Percentiles rank a stretch among this genome's conserved stretches.
Evolutionary conservation across 2,888 invertebrate genomes (phyloP).

Genomic region (Entomobrya multifasciata): DNA sequence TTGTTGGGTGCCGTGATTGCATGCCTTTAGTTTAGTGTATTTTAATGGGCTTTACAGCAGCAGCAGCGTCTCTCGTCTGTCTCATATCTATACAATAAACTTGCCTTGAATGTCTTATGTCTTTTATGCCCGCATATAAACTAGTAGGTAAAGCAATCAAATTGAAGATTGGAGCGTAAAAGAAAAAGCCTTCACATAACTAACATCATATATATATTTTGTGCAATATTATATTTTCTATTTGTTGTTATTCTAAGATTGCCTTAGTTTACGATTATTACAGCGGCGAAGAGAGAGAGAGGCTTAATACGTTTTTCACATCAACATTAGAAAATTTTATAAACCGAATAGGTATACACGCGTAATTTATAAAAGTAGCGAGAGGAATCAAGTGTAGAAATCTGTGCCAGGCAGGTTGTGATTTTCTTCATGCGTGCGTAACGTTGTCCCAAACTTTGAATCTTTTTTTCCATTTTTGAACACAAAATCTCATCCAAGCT

Average conservation of each 20-base stretch:
- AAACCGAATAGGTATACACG: background rate
- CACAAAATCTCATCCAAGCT: too few species aligned
- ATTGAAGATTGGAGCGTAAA: slow-evolving; percentile 35
- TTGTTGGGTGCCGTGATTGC: slow-evolving; percentile 48
- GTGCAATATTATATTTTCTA: slow-evolving; percentile 1
- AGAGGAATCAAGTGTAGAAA: too few species aligned
- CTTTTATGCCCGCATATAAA: slow-evolving; percentile 56
- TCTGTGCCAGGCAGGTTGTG: too few species aligned
- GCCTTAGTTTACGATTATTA: slow-evolving; percentile 42
- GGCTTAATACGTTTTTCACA: background rate
- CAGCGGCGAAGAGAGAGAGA: background rate
- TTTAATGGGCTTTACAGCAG: slow-evolving; percentile 20
- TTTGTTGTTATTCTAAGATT: slow-evolving; percentile 25
- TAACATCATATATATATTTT: background rate
- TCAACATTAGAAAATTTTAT: background rate
- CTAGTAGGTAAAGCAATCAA: slow-evolving; percentile 38
- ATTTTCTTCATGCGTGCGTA: background rate
- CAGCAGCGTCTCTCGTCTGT: slow-evolving; percentile 22
- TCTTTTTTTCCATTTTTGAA: too few species aligned
- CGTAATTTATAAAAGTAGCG: too few species aligned
- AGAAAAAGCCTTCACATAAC: slow-evolving; percentile 52
- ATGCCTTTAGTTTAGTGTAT: background rate
- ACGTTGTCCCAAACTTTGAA: too few species aligned
- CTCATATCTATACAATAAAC: slow-evolving; percentile 55
- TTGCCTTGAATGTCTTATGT: slow-evolving; percentile 57